Evolutionary conservation across 2,888 invertebrate genomes (phyloP).

Genomic region (Ophion costatus): DNA sequence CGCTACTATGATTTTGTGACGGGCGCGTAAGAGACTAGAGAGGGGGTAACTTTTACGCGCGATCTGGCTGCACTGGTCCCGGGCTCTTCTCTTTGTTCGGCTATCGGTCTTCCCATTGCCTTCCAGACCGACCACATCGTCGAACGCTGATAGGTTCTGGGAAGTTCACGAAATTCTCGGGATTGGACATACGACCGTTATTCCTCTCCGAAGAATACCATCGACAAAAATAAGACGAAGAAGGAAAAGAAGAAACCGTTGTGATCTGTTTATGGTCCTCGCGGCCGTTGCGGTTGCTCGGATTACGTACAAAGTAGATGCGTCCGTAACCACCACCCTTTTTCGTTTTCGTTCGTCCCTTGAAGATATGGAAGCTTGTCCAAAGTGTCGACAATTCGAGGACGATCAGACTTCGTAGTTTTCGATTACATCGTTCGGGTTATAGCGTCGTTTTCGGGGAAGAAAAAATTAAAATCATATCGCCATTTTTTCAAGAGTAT

Average conservation of each 20-base stretch:
- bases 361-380: no score
- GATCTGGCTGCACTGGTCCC: not conserved
- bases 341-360: no score
- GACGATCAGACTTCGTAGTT: no score
- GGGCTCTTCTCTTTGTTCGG: conserved; percentile 27
- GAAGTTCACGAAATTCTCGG: not conserved
- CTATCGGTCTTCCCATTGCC: not conserved
- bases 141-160: not conserved
- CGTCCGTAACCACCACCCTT: no score
- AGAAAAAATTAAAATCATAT: no score
- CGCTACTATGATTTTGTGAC: no score
- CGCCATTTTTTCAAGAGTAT: no score
- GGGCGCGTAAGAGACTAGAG: no score
- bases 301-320: not conserved
- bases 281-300: not conserved
- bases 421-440: no score
- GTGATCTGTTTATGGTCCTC: conserved; percentile 4
- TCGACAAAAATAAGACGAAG: not conserved
- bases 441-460: no score
- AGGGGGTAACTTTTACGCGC: no score
- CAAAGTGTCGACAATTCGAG: no score
- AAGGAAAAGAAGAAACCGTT: not conserved
- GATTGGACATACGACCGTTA: conserved; percentile 2
- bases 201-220: not conserved
- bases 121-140: conserved; percentile 22